Evolutionary conservation across 2,113 vertebrate genomes (phyloP).

Genomic region (Cairina moschata): DNA sequence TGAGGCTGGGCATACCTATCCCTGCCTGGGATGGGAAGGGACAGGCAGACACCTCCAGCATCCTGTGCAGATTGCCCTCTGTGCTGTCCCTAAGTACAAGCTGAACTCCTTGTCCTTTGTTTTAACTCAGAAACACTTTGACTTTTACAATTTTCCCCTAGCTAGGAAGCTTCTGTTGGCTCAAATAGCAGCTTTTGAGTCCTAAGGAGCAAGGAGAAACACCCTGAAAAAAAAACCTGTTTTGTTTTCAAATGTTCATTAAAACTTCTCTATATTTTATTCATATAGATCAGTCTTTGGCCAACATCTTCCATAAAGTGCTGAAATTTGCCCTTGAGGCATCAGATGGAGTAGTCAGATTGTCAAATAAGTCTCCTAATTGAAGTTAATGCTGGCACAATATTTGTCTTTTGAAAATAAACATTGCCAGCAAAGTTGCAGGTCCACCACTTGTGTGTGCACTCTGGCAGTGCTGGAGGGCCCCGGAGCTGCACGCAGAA

Average conservation of each 20-base stretch:
- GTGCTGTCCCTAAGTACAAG: fast-evolving
- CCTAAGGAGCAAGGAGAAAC: neutral
- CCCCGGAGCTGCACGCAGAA: neutral
- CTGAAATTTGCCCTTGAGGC: constrained; percentile 83
- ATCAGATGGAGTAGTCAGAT: constrained; percentile 84
- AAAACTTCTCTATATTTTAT: constrained; percentile 77
- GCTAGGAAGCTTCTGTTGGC: neutral
- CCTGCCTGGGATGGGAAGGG: neutral
- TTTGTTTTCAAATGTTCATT: constrained; percentile 59
- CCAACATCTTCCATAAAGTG: constrained; percentile 72
- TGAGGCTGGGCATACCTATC: neutral
- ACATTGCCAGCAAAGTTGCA: constrained; percentile 74
- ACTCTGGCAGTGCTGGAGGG: constrained; percentile 43
- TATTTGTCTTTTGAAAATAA: constrained; percentile 82
- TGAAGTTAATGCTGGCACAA: constrained; percentile 78
- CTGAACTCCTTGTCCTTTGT: neutral
- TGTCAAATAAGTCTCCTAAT: constrained; percentile 81
- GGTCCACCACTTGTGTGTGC: constrained; percentile 47
- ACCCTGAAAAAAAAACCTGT: neutral
- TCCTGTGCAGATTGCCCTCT: neutral
- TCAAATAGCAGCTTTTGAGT: neutral
- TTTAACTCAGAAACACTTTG: neutral
- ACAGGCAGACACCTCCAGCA: neutral
- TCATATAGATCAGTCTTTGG: constrained; percentile 68
- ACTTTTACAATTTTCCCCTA: neutral